phyloP scores from a whole-genome alignment of 2,113 vertebrate genomes.

The Aspiorhynchus laticeps region DNA sequence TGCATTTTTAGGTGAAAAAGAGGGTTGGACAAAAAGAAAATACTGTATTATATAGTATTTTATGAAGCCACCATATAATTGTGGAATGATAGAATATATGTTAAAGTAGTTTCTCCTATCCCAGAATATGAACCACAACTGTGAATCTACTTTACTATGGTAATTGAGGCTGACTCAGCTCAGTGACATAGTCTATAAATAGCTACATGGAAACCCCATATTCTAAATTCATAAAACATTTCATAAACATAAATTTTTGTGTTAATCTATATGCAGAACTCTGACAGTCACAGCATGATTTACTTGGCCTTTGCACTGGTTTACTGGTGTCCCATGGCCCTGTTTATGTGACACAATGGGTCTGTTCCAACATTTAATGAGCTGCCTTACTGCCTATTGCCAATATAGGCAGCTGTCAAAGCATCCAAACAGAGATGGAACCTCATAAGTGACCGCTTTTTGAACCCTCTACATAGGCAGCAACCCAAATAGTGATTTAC shows the following conservation, averaged over 20 bases:
- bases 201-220: not conserved
- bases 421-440: not conserved
- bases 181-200: not conserved
- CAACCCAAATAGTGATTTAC: not conserved
- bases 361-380: conserved; percentile 2
- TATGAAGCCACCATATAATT: not conserved
- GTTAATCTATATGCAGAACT: not conserved
- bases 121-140: not conserved
- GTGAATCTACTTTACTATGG: not conserved
- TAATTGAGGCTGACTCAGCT: not conserved
- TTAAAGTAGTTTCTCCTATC: not conserved
- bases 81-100: not conserved
- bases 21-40: not conserved
- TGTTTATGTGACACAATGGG: not conserved
- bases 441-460: not conserved
- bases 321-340: not conserved
- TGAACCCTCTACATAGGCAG: not conserved
- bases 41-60: not conserved
- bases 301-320: not conserved
- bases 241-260: not conserved
- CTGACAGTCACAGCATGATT: not conserved
- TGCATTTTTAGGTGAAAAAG: not conserved
- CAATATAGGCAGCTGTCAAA: conserved; percentile 6
- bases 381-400: not conserved
- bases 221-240: not conserved